A percentile compares a stretch with the other conserved stretches of the same genome.
Evolutionary conservation across 1,140 invertebrate genomes (phyloP).

Genomic region (Cataglyphis hispanica): DNA sequence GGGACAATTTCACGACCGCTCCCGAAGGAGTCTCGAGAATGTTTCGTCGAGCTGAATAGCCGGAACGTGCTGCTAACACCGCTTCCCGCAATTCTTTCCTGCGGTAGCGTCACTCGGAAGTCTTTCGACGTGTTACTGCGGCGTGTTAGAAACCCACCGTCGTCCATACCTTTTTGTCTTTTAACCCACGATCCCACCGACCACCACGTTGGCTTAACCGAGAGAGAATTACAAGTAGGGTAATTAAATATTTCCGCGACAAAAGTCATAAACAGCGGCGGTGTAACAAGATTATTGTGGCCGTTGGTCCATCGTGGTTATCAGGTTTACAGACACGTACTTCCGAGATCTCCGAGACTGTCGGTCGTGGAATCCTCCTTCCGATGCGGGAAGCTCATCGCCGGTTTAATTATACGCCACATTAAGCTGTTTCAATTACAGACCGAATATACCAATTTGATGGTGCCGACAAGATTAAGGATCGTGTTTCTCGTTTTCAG

Average conservation of each 20-base stretch:
- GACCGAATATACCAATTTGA: constrained; percentile 11
- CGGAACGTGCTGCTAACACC: neutral
- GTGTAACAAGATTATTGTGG: constrained; percentile 68
- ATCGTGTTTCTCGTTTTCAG: neutral
- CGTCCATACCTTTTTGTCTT: neutral
- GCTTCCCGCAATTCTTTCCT: neutral
- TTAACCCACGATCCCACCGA: neutral
- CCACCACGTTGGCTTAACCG: neutral
- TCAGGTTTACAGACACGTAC: constrained; percentile 34
- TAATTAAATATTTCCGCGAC: constrained; percentile 79
- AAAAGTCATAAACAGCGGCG: constrained; percentile 66
- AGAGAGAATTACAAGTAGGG: constrained; percentile 35
- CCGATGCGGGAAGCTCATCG: constrained; percentile 38
- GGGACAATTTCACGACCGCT: neutral
- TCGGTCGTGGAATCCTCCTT: neutral
- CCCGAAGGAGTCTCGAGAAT: constrained; percentile 1
- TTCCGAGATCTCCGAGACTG: constrained; percentile 25
- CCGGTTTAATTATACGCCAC: constrained; percentile 45
- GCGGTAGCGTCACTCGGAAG: neutral
- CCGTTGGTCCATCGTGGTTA: constrained; percentile 39
- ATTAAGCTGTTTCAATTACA: constrained; percentile 31
- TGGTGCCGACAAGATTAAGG: neutral
- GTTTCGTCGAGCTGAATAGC: neutral
- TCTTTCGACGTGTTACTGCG: constrained; percentile 16
- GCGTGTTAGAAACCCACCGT: neutral